These are phyloP conservation scores for Progne subis DNA, from an alignment of 2,113 vertebrate genomes.

Conservation along the genomic window DNA sequence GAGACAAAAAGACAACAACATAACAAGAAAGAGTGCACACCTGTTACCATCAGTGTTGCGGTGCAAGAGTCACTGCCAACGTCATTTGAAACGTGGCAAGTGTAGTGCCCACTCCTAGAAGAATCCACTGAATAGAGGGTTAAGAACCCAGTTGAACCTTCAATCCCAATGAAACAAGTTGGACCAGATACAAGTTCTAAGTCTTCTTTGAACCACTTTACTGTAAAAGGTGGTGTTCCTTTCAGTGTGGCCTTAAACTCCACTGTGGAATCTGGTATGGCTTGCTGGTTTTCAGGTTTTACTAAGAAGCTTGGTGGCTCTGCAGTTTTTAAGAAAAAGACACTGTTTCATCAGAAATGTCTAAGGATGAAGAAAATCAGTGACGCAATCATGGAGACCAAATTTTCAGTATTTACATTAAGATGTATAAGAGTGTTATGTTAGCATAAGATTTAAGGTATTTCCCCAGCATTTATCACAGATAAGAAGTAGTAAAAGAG, in stretches of 20 bases:
- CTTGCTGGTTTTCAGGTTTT: constrained; percentile 85
- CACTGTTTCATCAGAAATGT: constrained; percentile 42
- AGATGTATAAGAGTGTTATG: constrained; percentile 4
- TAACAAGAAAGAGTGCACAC: constrained; percentile 72
- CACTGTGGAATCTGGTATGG: constrained; percentile 86
- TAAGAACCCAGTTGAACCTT: constrained; percentile 88
- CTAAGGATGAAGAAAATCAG: constrained; percentile 17
- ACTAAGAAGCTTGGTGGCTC: constrained; percentile 93
- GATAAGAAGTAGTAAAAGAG: constrained; percentile 44
- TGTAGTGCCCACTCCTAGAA: constrained; percentile 87
- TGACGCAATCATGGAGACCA: background rate
- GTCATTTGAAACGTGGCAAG: constrained; percentile 94
- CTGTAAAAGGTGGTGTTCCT: constrained; percentile 91
- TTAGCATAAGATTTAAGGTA: constrained; percentile 23
- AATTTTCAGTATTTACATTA: background rate
- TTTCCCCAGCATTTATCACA: background rate
- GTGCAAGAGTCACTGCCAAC: constrained; percentile 93
- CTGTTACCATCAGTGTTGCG: constrained; percentile 87
- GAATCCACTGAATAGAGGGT: constrained; percentile 90
- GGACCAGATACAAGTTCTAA: constrained; percentile 89
- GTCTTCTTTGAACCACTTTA: constrained; percentile 97
- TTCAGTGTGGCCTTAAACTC: constrained; percentile 91
- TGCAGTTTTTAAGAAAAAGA: constrained; percentile 79
- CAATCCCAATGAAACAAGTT: constrained; percentile 89
- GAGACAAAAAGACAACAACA: background rate